Base-by-base conservation (phyloP, 2,113 vertebrate genomes). In the Balaeniceps rex region DNA sequence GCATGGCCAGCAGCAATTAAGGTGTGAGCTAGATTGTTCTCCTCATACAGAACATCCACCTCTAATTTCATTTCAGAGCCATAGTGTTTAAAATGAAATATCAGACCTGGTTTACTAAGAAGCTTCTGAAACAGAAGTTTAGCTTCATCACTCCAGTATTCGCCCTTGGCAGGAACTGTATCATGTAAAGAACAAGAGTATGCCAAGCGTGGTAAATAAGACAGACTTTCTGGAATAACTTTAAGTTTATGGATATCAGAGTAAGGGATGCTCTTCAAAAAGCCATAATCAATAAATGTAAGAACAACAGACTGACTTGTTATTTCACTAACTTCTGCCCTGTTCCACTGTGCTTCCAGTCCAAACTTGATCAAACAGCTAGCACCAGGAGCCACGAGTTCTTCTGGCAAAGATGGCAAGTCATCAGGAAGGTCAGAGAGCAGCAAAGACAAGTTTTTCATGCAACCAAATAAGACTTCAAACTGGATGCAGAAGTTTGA, bases 401-500 rank as follows among this genome's bases (percentile, higher is more conserved):
- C 93, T 33, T 92, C 38, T 40, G 98, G 97, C 58, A 99, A 90
- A 64, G 97, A 61, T 44, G 95, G 33, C 76, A 98, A 91, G 14
- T 96, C 28, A 12, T 94, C 97, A 22, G 98, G 96, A 47, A 99
- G 89, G 29, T 98, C 87, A 52, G 98, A 97, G 58, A 99, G 97
- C 83, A 98, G 79, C 44, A 93, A 42, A 31, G 96, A 98, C 31
- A 99, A 95, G 34, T 91, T 90, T n/a, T 81, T 97, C 98, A 98
- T 97, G 72, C 86, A 66, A 10, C 97, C 92, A 93, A 98, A 97
- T 31, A 96, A 97, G 61, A 98, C 92, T 66, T 99, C 98, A 65
- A 99, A 97, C 66, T 99, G 97, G 60, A 99, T 40, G 13, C 71
- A 98, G 87, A 99, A 99, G n/a, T 99, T 92, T 4, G 95, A 98